These are phyloP conservation scores for Megatriorchis doriae DNA, from an alignment of 2,113 vertebrate species.

Conservation along the genomic window DNA sequence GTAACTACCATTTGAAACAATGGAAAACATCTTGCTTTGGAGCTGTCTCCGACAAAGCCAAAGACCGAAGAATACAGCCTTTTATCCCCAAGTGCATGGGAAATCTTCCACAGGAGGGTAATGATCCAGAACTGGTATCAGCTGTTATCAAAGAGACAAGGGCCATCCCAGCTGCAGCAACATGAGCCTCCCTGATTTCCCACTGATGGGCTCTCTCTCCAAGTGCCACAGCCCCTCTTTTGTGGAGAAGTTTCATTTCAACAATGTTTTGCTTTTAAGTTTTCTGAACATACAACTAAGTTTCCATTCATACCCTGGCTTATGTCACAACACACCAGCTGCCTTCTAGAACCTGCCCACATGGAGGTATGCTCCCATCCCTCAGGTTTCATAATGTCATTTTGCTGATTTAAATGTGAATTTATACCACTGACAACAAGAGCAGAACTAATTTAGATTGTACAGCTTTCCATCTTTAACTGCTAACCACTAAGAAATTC, in stretches of 20 bases:
- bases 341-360: background rate
- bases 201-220: background rate
- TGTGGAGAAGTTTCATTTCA: background rate
- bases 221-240: background rate
- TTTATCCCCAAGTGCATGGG: background rate
- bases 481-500: background rate
- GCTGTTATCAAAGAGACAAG: background rate
- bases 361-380: fast-evolving
- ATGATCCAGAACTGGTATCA: too few relatives aligned
- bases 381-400: background rate
- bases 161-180: background rate
- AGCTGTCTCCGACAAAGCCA: background rate
- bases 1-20: background rate
- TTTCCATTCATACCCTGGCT: background rate
- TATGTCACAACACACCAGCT: background rate
- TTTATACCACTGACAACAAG: background rate
- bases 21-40: background rate
- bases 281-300: background rate
- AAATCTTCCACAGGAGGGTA: background rate
- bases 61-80: background rate
- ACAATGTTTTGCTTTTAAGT: background rate
- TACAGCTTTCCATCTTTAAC: background rate
- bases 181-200: fast-evolving
- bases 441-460: background rate
- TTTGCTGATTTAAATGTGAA: background rate